Conservation (phyloP, 2,888 invertebrate species). For the Tenthredo scrophulariae region DNA sequence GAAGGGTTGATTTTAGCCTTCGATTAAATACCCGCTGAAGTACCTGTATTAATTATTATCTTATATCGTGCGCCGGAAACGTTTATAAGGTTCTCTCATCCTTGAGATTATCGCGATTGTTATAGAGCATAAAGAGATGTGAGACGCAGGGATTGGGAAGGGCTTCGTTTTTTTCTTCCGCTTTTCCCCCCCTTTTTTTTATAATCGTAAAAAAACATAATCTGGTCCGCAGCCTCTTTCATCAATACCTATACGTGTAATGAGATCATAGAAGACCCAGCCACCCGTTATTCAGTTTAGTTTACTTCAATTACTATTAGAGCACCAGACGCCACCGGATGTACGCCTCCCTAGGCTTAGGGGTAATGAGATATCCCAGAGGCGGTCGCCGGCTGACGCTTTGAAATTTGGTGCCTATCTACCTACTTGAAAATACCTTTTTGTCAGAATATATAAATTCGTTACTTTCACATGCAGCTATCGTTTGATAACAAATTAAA, state of each 20-base stretch:
- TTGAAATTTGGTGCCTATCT: neutral
- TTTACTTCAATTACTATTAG: slow-evolving; percentile 52
- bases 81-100: neutral
- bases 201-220: neutral
- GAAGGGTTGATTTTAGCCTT: no score
- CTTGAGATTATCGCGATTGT: neutral
- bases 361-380: slow-evolving; percentile 52
- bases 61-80: neutral
- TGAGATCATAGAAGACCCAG: neutral
- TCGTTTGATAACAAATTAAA: neutral
- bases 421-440: neutral
- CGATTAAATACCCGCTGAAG: neutral
- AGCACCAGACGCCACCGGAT: slow-evolving; percentile 48
- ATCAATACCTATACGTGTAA: slow-evolving; percentile 18
- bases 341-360: slow-evolving; percentile 36
- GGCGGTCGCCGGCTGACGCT: slow-evolving; percentile 46
- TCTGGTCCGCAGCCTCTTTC: neutral
- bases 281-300: neutral
- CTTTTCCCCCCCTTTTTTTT: neutral
- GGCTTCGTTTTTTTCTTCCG: neutral
- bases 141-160: neutral
- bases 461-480: neutral
- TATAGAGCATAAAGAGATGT: neutral
- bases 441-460: slow-evolving; percentile 10
- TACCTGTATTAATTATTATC: neutral